Base-by-base conservation (phyloP, 2,888 invertebrate species). In the Monochamus alternatus region DNA sequence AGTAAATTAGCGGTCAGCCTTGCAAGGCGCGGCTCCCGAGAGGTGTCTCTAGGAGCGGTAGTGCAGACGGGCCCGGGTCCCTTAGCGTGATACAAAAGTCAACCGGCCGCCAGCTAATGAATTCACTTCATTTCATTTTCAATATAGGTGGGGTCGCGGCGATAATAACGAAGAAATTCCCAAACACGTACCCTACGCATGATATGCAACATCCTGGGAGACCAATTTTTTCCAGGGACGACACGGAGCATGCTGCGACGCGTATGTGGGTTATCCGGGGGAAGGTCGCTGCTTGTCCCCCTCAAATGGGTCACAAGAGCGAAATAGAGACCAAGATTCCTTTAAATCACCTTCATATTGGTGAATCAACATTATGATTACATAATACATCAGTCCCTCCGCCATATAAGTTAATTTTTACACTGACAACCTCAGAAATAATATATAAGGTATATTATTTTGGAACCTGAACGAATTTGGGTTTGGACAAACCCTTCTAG, bases 31-130 rank as follows among this genome's bases (percentile, higher is more conserved):
- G 87, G 88, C 84, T 87, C 88, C 88, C 88, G 85, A 82, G 88
- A 88, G 88, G 88, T 88, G 88, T 86, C 87, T 85, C 85, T 87
- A 87, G 88, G 88, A 87, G 88, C 86, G 88, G 87, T 84, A 84
- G 86, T 86, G 75, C 79, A 82, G 84, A 84, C 86, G 84, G 86
- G 87, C 83, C 87, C 85, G 86, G 86, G 86, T 87, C 88, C 88
- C 88, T 87, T 88, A 87, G 88, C 88, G 85, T 85, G 85, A 83
- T 86, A 82, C 85, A 76, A 86, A 87, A 88, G 87, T 87, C 88
- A 88, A 87, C 87, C 86, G 77, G 81, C 77, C 82, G 83, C 85
- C 84, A 84, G 85, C 86, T 87, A 87, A 87, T 87, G 87, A 86
- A 87, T 86, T 86, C 82, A 81, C 81, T 82, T 83, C 84, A 84